These are phyloP conservation scores for Tympanuchus pallidicinctus DNA, from an alignment of 2,113 vertebrate genomes.

Conservation along the genomic window DNA sequence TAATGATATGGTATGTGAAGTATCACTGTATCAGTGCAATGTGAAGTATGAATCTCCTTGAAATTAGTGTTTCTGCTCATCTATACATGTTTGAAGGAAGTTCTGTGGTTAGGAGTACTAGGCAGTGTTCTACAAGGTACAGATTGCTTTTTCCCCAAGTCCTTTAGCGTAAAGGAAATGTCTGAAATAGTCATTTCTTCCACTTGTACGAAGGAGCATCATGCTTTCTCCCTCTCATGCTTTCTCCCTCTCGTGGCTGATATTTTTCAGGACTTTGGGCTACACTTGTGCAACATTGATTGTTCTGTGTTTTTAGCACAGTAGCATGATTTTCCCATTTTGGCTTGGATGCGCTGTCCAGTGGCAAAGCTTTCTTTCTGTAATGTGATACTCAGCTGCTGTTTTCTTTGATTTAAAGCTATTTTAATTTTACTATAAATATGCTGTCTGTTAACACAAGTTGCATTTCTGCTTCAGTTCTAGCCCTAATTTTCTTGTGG, in stretches of 20 bases:
- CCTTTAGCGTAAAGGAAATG: not conserved
- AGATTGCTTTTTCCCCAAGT: accelerated
- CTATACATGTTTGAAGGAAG: not conserved
- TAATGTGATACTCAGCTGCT: not conserved
- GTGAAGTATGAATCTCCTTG: not conserved
- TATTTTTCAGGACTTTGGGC: not conserved
- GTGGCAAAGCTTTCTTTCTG: not conserved
- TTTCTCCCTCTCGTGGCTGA: not conserved
- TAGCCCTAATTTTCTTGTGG: not conserved
- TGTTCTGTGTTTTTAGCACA: not conserved
- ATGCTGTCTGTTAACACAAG: not conserved
- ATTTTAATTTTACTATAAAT: not conserved
- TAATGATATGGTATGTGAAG: not conserved
- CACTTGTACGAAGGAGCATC: not conserved
- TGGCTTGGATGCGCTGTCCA: not conserved
- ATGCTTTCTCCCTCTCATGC: not conserved
- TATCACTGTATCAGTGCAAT: not conserved
- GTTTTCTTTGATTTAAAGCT: not conserved
- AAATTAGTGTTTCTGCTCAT: not conserved
- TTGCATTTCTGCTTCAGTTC: not conserved
- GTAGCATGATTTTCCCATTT: not conserved
- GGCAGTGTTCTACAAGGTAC: not conserved
- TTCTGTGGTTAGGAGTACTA: not conserved
- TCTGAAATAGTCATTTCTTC: not conserved
- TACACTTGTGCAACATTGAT: not conserved